phyloP scores from a whole-genome alignment of 2,113 vertebrate genomes.

The Seriola dumerili region DNA sequence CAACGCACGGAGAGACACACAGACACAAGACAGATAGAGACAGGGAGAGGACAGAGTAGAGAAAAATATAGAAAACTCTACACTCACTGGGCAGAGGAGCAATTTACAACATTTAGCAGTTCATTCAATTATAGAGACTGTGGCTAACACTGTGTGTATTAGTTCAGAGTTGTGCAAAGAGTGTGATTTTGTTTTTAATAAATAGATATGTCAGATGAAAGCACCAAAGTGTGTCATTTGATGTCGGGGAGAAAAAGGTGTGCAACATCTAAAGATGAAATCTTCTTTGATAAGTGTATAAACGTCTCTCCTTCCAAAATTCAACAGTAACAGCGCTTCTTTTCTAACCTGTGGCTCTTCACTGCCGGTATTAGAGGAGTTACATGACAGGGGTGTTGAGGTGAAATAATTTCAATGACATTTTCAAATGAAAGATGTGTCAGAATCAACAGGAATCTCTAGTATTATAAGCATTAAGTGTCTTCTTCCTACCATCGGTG shows the following conservation, averaged over 20 bases:
- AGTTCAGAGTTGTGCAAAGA: neutral
- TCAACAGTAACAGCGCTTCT: neutral
- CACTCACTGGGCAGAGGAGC: neutral
- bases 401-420: neutral
- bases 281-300: conserved; percentile 45
- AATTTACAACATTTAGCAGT: neutral
- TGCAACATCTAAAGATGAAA: conserved; percentile 38
- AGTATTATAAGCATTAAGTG: neutral
- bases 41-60: too few relatives aligned
- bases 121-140: neutral
- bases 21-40: neutral
- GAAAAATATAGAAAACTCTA: neutral
- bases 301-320: conserved; percentile 13
- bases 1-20: neutral
- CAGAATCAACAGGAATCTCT: neutral
- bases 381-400: neutral
- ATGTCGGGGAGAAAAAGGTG: conserved; percentile 19
- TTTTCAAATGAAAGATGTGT: conserved; percentile 3
- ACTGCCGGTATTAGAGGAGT: neutral
- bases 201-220: conserved; percentile 42
- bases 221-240: conserved; percentile 32
- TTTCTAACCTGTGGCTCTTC: conserved; percentile 32
- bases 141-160: neutral
- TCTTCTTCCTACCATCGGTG: conserved; percentile 82
- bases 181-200: conserved; percentile 16